Conservation (phyloP, 2,797 vertebrate genomes). For the Tarsius wallacei region DNA sequence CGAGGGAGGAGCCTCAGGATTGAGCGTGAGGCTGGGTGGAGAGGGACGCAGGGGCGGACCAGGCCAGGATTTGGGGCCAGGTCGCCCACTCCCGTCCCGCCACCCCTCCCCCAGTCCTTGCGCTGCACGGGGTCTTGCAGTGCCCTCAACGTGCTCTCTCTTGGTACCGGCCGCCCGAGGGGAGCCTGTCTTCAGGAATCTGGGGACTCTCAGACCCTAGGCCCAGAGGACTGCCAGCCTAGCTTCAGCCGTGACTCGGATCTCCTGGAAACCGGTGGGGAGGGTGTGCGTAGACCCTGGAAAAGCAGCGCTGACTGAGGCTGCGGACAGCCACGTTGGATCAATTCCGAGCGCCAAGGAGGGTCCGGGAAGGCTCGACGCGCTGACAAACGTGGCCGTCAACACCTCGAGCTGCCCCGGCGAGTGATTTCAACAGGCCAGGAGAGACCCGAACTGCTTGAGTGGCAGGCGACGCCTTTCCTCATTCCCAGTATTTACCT, state of each 20-base stretch:
- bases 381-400: neutral
- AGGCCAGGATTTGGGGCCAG: neutral
- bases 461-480: conserved; percentile 42
- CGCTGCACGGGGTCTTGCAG: neutral
- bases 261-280: neutral
- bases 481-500: conserved; percentile 23
- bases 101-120: rapidly evolving
- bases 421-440: conserved; percentile 30
- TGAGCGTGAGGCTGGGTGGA: rapidly evolving
- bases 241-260: neutral
- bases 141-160: neutral
- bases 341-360: neutral
- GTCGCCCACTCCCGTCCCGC: neutral
- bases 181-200: neutral
- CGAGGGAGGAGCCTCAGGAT: rapidly evolving
- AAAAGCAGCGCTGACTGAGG: neutral
- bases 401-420: neutral
- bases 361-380: rapidly evolving
- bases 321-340: rapidly evolving
- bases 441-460: neutral
- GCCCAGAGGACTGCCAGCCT: rapidly evolving
- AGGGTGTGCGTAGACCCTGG: neutral
- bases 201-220: too few species aligned
- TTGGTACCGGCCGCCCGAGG: neutral
- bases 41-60: rapidly evolving